Evolutionary conservation across 2,888 invertebrate species (phyloP).

Genomic region (Pteria penguin): DNA sequence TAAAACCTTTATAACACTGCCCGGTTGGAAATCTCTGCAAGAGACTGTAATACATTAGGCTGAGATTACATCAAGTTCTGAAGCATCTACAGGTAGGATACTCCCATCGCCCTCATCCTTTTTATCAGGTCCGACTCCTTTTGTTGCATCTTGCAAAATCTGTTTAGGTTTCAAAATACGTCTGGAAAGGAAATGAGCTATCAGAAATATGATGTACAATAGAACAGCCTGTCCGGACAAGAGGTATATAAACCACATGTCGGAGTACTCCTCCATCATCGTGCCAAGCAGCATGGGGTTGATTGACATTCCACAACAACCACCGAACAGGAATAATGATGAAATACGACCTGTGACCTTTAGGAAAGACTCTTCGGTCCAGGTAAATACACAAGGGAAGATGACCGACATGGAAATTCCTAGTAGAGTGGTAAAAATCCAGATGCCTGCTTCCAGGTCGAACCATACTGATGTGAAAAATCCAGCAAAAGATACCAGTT

Average conservation of each 20-base stretch:
- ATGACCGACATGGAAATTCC: slow-evolving; percentile 80
- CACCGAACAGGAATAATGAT: slow-evolving; percentile 77
- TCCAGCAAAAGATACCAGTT: slow-evolving; percentile 51
- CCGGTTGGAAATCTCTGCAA: too few relatives aligned
- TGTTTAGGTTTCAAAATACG: too few relatives aligned
- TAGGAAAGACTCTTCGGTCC: slow-evolving; percentile 78
- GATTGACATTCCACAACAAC: slow-evolving; percentile 78
- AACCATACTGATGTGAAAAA: slow-evolving; percentile 43
- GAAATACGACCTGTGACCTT: slow-evolving; percentile 79
- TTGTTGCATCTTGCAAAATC: too few relatives aligned
- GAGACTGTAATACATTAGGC: too few relatives aligned
- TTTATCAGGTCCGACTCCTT: too few relatives aligned
- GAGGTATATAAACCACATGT: slow-evolving; percentile 56
- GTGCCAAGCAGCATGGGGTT: slow-evolving; percentile 74
- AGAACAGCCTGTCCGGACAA: slow-evolving; percentile 38
- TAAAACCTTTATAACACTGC: too few relatives aligned
- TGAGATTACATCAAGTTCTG: too few relatives aligned
- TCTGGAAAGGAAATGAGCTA: slow-evolving; percentile 20
- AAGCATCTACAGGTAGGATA: too few relatives aligned
- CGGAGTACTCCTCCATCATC: slow-evolving; percentile 51
- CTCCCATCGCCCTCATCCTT: too few relatives aligned
- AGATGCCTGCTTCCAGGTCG: slow-evolving; percentile 52
- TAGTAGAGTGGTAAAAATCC: slow-evolving; percentile 75
- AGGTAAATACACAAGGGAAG: slow-evolving; percentile 80
- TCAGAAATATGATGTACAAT: slow-evolving; percentile 26